Conservation (phyloP, 1,140 invertebrate species). For the Campoletis sonorensis region DNA sequence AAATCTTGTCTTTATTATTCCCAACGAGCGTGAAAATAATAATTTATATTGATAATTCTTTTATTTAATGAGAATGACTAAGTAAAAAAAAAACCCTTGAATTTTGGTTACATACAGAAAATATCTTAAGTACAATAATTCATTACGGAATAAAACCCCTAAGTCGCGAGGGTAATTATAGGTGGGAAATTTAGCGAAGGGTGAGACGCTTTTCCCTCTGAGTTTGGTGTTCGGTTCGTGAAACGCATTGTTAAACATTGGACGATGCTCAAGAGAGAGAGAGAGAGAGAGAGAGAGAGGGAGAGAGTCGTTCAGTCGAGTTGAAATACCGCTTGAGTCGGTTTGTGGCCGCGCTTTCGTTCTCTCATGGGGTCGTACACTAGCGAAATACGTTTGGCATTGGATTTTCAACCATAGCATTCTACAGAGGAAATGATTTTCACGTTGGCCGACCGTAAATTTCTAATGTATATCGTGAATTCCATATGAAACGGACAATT, state of each 20-base stretch:
- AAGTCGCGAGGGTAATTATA: slow-evolving; percentile 41
- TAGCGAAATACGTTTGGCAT: slow-evolving; percentile 44
- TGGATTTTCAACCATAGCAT: slow-evolving; percentile 33
- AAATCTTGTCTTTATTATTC: too few species aligned
- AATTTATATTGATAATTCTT: not conserved
- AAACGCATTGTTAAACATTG: slow-evolving; percentile 55
- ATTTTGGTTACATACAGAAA: not conserved
- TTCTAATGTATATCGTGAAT: not conserved
- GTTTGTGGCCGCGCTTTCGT: slow-evolving; percentile 36
- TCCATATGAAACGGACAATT: not conserved
- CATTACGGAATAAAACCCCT: slow-evolving; percentile 25
- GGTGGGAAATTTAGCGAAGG: slow-evolving; percentile 32
- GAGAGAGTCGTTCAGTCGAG: slow-evolving; percentile 44
- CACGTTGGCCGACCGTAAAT: not conserved
- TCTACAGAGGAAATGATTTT: slow-evolving; percentile 27
- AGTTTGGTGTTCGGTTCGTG: slow-evolving; percentile 47
- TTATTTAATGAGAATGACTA: slow-evolving; percentile 2
- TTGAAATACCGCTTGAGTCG: slow-evolving; percentile 47
- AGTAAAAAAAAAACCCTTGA: not conserved
- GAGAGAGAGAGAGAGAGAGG: slow-evolving; percentile 46
- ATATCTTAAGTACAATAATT: slow-evolving; percentile 19
- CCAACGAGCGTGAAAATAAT: not conserved
- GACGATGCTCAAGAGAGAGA: slow-evolving; percentile 46
- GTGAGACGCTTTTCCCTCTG: slow-evolving; percentile 25
- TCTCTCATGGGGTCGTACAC: slow-evolving; percentile 11